A percentile compares a stretch with the other conserved stretches of the same genome.
Conservation (phyloP, 2,113 vertebrate genomes). For the Nesospiza acunhae region DNA sequence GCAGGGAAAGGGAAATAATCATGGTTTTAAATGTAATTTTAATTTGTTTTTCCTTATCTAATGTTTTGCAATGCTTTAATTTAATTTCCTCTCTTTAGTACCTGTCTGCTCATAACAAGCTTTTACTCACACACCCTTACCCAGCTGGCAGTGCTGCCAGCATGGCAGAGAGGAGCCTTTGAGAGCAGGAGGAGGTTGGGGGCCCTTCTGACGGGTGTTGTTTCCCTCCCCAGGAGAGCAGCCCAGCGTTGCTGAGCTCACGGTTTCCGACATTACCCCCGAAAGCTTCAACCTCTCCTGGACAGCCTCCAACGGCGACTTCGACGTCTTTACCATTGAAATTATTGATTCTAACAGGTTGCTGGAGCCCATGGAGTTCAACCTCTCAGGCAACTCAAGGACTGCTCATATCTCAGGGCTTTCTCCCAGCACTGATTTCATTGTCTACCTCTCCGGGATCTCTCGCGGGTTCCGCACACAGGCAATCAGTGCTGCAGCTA, state of each 20-base stretch:
- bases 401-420: slow-evolving; percentile 86
- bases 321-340: slow-evolving; percentile 90
- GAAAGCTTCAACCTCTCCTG: slow-evolving; percentile 91
- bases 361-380: slow-evolving; percentile 83
- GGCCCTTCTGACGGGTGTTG: slow-evolving; percentile 21
- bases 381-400: slow-evolving; percentile 79
- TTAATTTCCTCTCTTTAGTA: neutral
- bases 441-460: slow-evolving; percentile 91
- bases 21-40: neutral
- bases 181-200: neutral
- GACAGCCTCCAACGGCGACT: slow-evolving; percentile 79
- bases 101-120: neutral
- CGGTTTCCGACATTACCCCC: slow-evolving; percentile 83
- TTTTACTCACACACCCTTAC: neutral
- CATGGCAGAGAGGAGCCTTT: neutral
- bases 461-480: slow-evolving; percentile 79
- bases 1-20: neutral
- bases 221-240: slow-evolving; percentile 84
- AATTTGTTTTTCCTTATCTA: neutral
- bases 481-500: slow-evolving; percentile 84
- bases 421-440: slow-evolving; percentile 87
- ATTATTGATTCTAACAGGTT: slow-evolving; percentile 97
- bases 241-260: slow-evolving; percentile 84
- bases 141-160: neutral
- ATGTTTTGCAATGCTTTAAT: neutral